Conservation (phyloP, 2,113 vertebrate genomes). For the Uropsilus gracilis region DNA sequence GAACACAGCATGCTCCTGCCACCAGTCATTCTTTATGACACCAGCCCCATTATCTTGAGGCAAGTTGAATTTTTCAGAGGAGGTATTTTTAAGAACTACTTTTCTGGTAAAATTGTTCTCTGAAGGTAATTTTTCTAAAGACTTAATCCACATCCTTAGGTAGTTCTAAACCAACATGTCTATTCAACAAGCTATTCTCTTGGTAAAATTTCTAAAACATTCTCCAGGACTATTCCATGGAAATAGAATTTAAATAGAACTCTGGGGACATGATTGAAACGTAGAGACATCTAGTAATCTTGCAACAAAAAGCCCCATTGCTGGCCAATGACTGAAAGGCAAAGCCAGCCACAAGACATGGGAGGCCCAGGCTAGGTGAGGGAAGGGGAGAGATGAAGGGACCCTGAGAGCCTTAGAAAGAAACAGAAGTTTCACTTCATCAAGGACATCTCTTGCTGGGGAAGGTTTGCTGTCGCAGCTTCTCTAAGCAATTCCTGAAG, state of each 20-base stretch:
- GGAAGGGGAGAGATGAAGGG: background rate
- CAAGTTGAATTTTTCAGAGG: background rate
- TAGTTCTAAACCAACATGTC: background rate
- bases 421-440: fast-evolving
- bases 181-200: background rate
- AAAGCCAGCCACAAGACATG: background rate
- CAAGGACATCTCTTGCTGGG: fast-evolving
- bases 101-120: background rate
- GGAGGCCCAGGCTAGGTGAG: background rate
- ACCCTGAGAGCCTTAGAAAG: background rate
- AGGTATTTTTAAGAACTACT: background rate
- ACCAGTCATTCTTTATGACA: background rate
- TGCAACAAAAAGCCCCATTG: background rate
- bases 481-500: background rate
- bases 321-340: background rate
- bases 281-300: background rate
- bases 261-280: background rate
- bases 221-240: background rate
- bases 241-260: background rate
- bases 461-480: background rate
- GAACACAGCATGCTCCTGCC: background rate
- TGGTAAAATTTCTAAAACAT: conserved; percentile 1
- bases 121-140: background rate
- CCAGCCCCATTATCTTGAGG: background rate
- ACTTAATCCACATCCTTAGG: background rate